Evolutionary conservation across 2,797 vertebrate genomes (phyloP).

Genomic region (Zalophus californianus): DNA sequence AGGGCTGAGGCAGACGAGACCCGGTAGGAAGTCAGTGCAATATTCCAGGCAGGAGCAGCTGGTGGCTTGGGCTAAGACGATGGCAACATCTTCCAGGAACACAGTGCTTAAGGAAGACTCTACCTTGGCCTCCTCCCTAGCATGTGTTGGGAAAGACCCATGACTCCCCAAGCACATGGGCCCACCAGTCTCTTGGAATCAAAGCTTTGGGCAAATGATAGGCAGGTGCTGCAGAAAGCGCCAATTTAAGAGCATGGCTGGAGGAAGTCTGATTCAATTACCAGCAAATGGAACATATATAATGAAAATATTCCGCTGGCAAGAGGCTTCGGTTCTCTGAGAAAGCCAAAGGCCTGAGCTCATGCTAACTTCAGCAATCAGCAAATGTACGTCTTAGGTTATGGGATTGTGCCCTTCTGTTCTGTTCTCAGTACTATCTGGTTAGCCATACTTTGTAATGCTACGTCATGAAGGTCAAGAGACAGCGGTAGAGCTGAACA

Average conservation of each 20-base stretch:
- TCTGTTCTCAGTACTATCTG: neutral
- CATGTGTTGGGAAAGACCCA: neutral
- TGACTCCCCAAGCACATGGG: neutral
- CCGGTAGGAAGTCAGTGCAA: neutral
- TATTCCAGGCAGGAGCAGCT: neutral
- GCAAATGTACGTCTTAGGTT: conserved; percentile 66
- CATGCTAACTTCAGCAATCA: conserved; percentile 64
- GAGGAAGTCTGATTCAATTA: conserved; percentile 30
- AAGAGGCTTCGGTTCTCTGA: neutral
- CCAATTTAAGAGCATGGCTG: conserved; percentile 1
- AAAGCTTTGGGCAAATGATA: neutral
- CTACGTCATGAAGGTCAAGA: neutral
- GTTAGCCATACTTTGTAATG: neutral
- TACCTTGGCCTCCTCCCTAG: neutral
- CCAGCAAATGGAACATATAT: conserved; percentile 41
- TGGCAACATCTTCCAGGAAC: neutral
- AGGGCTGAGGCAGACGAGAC: neutral
- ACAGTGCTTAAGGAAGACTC: neutral
- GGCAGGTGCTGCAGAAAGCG: neutral
- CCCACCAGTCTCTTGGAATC: neutral
- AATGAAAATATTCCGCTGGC: conserved; percentile 62
- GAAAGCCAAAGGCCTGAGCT: conserved; percentile 69
- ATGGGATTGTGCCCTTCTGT: neutral
- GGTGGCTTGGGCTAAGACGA: neutral
- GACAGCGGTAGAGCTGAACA: neutral